Percentiles rank a stretch among this genome's conserved stretches.
These are phyloP conservation scores for Orthosia incerta DNA, from an alignment of 2,888 invertebrate genomes.

Conservation along the genomic window DNA sequence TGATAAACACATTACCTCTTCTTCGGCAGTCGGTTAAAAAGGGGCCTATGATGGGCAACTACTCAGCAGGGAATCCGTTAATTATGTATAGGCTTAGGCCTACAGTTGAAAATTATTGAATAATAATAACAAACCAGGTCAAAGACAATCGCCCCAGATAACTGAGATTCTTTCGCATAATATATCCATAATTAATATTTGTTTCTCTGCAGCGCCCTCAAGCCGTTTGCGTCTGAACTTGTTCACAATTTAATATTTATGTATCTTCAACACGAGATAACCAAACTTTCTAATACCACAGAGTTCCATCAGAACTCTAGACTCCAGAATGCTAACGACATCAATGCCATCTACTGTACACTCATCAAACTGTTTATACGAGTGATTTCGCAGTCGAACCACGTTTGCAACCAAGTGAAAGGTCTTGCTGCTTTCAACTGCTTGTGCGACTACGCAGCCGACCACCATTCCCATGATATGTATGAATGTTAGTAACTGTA, in stretches of 20 bases:
- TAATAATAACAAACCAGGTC: not conserved
- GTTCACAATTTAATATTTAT: not conserved
- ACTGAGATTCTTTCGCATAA: not conserved
- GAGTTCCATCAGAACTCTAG: not conserved
- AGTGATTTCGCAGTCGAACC: not conserved
- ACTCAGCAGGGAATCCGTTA: not conserved
- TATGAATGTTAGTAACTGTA: not conserved
- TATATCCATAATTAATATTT: not conserved
- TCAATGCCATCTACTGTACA: conserved; percentile 48
- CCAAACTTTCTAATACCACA: conserved; percentile 15
- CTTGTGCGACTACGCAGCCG: no score
- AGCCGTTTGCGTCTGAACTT: conserved; percentile 2
- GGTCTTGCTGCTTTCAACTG: not conserved
- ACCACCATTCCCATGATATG: not conserved
- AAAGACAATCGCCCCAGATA: not conserved
- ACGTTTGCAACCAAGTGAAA: conserved; percentile 38
- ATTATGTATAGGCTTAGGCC: not conserved
- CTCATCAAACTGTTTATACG: not conserved
- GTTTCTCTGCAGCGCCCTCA: conserved; percentile 33
- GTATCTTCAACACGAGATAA: no score
- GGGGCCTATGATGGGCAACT: no score
- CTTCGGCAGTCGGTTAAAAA: no score
- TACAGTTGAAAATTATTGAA: not conserved
- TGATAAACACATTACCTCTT: no score
- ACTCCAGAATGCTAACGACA: not conserved